Evolutionary conservation across 1,140 invertebrate species (phyloP), one percentile per base, ranked within the genome.

Genomic region (Drosophila hydei): DNA sequence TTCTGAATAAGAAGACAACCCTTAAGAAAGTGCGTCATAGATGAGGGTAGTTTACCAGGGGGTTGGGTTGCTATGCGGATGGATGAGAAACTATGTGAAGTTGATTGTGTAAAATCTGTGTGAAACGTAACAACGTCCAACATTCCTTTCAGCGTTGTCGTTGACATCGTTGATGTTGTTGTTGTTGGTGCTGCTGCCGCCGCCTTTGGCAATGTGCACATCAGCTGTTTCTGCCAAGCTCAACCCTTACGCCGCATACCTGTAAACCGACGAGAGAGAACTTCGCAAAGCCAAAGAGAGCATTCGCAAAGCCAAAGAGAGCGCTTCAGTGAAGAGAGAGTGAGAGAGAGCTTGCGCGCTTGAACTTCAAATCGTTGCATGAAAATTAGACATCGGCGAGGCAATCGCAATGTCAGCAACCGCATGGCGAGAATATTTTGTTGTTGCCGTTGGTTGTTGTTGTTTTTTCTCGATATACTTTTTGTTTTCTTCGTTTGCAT

Each of bases 281-380:
- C 38, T 8, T 40, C 18, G 38, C 63, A 65, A 58, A 65, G 11
- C n/a, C 50, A 61, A 48, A 68, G 64, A 72, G 69, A 45, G 62
- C 38, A n/a, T n/a, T n/a, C n/a, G 18, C 14, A 60, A 67, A 67
- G 30, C 21, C 69, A 67, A 67, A 67, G 63, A 72, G 69, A 65
- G 68, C 36, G 18, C 25, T 14, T 11, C 16, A 27, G 25, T 50
- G 50, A 70, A 50, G n/a, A 59, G 9, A 55, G 52, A 59, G 63
- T 36, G 51, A 19, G 21, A 36, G 30, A 68, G 78, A 81, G 78
- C 79, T 83, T 83, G 79, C 79, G 79, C 79, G 81, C 83, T 85
- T 85, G 81, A 85, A 85, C 81, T 85, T 85, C 83, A 85, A 88
- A 87, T 85, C 81, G 81, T 59, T 69, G 74, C 62, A 72, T 60